A percentile compares a stretch with the other conserved stretches of the same genome.
phyloP scores from a whole-genome alignment of 2,888 invertebrate species.

The Fragum whitleyi region DNA sequence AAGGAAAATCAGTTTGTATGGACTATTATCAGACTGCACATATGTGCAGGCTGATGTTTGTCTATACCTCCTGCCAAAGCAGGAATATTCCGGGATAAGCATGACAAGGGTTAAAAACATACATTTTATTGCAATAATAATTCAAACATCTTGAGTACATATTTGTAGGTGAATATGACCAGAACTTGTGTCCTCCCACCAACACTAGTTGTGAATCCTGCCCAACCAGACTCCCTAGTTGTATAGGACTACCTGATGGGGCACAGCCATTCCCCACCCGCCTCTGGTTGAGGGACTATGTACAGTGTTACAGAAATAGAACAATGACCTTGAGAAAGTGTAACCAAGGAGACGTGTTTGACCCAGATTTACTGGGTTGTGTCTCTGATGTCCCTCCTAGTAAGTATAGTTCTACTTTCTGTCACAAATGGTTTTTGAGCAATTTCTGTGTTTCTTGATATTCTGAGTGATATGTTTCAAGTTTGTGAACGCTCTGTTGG shows the following conservation, averaged over 20 bases:
- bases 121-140: no score
- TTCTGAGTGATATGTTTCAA: no score
- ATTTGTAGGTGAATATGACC: slow-evolving; percentile 64
- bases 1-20: no score
- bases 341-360: slow-evolving; percentile 49
- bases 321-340: slow-evolving; percentile 55
- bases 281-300: slow-evolving; percentile 55
- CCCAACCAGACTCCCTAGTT: slow-evolving; percentile 59
- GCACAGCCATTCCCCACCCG: slow-evolving; percentile 60
- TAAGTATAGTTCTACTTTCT: slow-evolving; percentile 9
- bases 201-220: slow-evolving; percentile 50
- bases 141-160: no score
- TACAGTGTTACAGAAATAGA: slow-evolving; percentile 62
- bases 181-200: slow-evolving; percentile 51
- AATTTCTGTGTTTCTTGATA: no score
- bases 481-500: no score
- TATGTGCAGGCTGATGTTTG: no score
- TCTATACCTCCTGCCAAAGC: no score
- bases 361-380: slow-evolving; percentile 47
- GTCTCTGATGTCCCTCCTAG: slow-evolving; percentile 45
- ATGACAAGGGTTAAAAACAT: no score
- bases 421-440: no score
- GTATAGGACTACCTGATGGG: slow-evolving; percentile 57
- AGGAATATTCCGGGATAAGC: no score
- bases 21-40: no score